A percentile compares a stretch with the other conserved stretches of the same genome.
These are phyloP conservation scores for Leptoclinus maculatus DNA, from an alignment of 2,797 vertebrate species.

Conservation along the genomic window DNA sequence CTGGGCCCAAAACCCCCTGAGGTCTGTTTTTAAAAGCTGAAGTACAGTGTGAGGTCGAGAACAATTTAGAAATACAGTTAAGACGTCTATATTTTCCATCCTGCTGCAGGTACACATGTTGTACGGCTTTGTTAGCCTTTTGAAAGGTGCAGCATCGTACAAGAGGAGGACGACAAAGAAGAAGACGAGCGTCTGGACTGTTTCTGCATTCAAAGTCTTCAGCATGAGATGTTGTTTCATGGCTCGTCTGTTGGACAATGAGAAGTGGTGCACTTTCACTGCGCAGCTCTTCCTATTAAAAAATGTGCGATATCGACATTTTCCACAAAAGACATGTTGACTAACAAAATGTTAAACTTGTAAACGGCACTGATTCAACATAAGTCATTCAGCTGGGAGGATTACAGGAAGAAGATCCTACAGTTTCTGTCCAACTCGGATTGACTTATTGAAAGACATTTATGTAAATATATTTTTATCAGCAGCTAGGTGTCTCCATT, in stretches of 20 bases:
- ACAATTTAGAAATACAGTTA: conserved; percentile 2
- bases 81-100: conserved; percentile 11
- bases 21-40: conserved; percentile 58
- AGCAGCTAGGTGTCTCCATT: background rate
- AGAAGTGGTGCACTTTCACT: background rate
- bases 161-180: background rate
- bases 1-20: conserved; percentile 91
- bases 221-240: conserved; percentile 22
- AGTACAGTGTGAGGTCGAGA: background rate
- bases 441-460: background rate
- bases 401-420: background rate
- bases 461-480: conserved; percentile 1
- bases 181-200: background rate
- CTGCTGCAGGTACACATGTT: conserved; percentile 37
- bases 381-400: background rate
- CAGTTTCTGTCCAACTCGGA: background rate
- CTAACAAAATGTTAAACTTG: background rate
- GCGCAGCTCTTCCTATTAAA: conserved; percentile 7
- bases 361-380: background rate
- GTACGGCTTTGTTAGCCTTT: conserved; percentile 22
- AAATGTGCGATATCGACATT: conserved; percentile 4
- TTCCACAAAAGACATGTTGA: conserved; percentile 3
- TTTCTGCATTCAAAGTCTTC: conserved; percentile 9
- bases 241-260: conserved; percentile 6
- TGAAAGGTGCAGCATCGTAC: conserved; percentile 8